Evolutionary conservation across 2,797 vertebrate genomes (phyloP).

Genomic region (Ceryle rudis): DNA sequence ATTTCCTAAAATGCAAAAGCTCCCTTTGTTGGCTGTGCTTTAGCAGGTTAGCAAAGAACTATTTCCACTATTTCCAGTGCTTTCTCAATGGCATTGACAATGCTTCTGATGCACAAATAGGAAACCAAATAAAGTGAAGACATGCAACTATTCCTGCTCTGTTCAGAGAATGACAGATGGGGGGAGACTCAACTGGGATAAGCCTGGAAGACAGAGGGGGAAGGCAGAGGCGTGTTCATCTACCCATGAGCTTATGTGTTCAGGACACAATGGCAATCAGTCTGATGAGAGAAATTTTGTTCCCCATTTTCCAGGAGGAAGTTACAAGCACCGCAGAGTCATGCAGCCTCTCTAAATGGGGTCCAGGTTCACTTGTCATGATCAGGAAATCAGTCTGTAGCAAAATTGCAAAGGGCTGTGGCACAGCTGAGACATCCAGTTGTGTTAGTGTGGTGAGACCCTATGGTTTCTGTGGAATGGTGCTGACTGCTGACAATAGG

Average conservation of each 20-base stretch:
- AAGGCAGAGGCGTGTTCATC: constrained; percentile 10
- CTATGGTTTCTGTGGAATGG: constrained; percentile 40
- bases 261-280: constrained; percentile 67
- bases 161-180: constrained; percentile 38
- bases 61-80: not conserved
- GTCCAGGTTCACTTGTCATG: not conserved
- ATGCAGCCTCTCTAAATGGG: constrained; percentile 34
- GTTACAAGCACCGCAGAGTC: constrained; percentile 37
- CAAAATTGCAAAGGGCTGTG: constrained; percentile 9
- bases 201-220: constrained; percentile 52
- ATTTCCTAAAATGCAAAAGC: not conserved
- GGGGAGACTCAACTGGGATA: constrained; percentile 26
- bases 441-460: constrained; percentile 10
- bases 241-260: not conserved
- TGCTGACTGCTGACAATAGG: constrained; percentile 66
- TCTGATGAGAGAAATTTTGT: constrained; percentile 73
- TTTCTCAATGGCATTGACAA: not conserved
- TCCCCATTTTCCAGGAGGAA: constrained; percentile 58
- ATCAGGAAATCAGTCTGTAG: constrained; percentile 27
- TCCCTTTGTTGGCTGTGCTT: not conserved
- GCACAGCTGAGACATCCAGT: constrained; percentile 36
- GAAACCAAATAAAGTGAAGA: constrained; percentile 56
- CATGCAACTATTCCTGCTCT: constrained; percentile 58
- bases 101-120: not conserved
- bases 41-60: not conserved